These are phyloP conservation scores for Xiphophorus hellerii DNA, from an alignment of 2,113 vertebrate genomes.

Conservation along the genomic window DNA sequence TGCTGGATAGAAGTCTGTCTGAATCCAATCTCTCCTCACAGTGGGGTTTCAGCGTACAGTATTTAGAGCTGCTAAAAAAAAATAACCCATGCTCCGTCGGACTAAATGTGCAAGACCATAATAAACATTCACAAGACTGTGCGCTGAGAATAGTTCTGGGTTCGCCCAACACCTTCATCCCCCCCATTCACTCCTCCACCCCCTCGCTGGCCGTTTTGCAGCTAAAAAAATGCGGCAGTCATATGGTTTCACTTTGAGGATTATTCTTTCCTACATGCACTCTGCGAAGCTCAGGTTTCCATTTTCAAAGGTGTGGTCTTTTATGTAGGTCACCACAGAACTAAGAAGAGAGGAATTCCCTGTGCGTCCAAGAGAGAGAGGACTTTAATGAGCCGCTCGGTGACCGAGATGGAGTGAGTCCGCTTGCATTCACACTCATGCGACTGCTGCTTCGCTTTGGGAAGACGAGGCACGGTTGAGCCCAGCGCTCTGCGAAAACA, in stretches of 20 bases:
- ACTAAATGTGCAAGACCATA: slow-evolving; percentile 40
- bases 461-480: not conserved
- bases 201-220: slow-evolving; percentile 26
- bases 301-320: slow-evolving; percentile 74
- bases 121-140: slow-evolving; percentile 33
- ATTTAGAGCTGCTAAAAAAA: slow-evolving; percentile 45
- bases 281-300: slow-evolving; percentile 76
- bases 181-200: slow-evolving; percentile 3
- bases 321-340: slow-evolving; percentile 79
- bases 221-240: slow-evolving; percentile 55
- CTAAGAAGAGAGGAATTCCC: slow-evolving; percentile 70
- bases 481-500: not conserved
- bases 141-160: slow-evolving; percentile 40
- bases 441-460: slow-evolving; percentile 26
- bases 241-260: slow-evolving; percentile 81
- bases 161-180: slow-evolving; percentile 48
- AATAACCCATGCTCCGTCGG: slow-evolving; percentile 2
- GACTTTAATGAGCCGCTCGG: slow-evolving; percentile 67
- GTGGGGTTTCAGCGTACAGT: slow-evolving; percentile 29
- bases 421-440: slow-evolving; percentile 53
- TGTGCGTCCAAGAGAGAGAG: slow-evolving; percentile 53
- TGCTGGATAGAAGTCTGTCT: slow-evolving; percentile 32
- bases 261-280: slow-evolving; percentile 72
- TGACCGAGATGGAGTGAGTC: slow-evolving; percentile 66
- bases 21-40: slow-evolving; percentile 62